Base-by-base conservation (phyloP, 2,888 invertebrate species). In the Ethmia dodecea region DNA sequence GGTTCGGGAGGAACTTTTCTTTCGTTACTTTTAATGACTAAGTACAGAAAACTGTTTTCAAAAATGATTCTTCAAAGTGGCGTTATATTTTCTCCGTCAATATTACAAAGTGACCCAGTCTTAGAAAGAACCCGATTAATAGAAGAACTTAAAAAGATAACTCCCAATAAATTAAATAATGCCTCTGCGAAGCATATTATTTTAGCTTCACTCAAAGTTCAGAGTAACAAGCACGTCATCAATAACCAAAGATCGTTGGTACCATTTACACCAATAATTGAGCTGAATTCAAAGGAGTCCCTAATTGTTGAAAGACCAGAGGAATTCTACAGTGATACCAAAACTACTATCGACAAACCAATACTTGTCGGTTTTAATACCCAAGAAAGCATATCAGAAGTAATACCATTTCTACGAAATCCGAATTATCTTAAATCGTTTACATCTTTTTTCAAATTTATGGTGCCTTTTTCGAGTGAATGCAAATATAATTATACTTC, bases 291-390 rank as follows among this genome's bases (percentile, higher is more conserved):
- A 2, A 68, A 58, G 14, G 49, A 43, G 9, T 67, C 79, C 0
- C 43, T 84, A 26, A 30, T 84, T 22, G 54, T 43, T 2, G 50
- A 43, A 20, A 40, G 42, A 8, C 63, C 69, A 2, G 47, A 58
- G 5, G 47, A 68, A 6, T 53, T 65, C 32, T 42, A 43, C n/a
- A 43, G 39, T 5, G 20, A 38, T 5, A 35, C 42, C 31, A 40
- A 37, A 10, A 40, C 46, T 13, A 39, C 52, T 14, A 38, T 46
- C 3, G 51, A 45, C 20, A 71, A 79, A 38, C 79, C 86, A 8
- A 62, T 86, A 25, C 54, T 88, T 28, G 67, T 86, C n/a, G 88
- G 88, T 24, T 87, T 79, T 37, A 87, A 78, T 38, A 86, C 80
- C 13, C 71, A 80, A 56, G 88, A 88, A 56, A 74, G 78, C 47